phyloP scores from a whole-genome alignment of 1,140 invertebrate species.

The Drosophila eugracilis region DNA sequence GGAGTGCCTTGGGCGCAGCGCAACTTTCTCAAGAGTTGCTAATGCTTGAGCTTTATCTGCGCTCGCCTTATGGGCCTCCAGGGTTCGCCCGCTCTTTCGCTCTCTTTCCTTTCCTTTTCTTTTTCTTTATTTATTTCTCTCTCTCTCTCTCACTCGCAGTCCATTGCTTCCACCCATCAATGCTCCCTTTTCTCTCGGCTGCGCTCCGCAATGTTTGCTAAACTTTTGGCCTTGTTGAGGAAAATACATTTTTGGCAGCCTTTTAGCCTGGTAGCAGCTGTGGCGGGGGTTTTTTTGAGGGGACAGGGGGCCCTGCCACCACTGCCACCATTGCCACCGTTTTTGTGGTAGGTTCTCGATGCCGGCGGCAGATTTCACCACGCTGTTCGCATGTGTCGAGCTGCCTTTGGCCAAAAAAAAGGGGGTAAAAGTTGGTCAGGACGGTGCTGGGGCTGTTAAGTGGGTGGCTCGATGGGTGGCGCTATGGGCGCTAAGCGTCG shows the following conservation, averaged over 20 bases:
- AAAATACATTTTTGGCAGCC: conserved; percentile 59
- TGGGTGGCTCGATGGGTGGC: not conserved
- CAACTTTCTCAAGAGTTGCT: conserved; percentile 72
- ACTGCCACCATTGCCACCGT: conserved; percentile 25
- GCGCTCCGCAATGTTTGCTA: conserved; percentile 54
- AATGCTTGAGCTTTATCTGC: conserved; percentile 72
- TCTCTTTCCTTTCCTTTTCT: not conserved
- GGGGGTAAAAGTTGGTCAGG: conserved; percentile 1
- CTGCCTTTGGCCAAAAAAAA: conserved; percentile 11
- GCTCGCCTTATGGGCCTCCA: conserved; percentile 71
- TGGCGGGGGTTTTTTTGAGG: not conserved
- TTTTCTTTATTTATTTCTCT: not conserved
- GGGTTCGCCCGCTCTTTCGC: conserved; percentile 30
- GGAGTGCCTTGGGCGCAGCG: conserved; percentile 57
- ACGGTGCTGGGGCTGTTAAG: not conserved
- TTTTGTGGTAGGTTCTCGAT: conserved; percentile 47
- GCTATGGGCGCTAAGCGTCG: conserved; percentile 8
- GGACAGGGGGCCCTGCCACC: no score
- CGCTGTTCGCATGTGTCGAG: conserved; percentile 38
- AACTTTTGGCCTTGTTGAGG: conserved; percentile 66
- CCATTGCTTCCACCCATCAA: no score
- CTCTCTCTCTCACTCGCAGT: not conserved
- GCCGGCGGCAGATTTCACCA: conserved; percentile 72
- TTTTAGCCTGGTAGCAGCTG: conserved; percentile 26
- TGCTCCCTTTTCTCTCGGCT: not conserved